A percentile compares a stretch with the other conserved stretches of the same genome.
These are phyloP conservation scores for Alectoris magna DNA, from an alignment of 2,797 vertebrate genomes.

Conservation along the genomic window DNA sequence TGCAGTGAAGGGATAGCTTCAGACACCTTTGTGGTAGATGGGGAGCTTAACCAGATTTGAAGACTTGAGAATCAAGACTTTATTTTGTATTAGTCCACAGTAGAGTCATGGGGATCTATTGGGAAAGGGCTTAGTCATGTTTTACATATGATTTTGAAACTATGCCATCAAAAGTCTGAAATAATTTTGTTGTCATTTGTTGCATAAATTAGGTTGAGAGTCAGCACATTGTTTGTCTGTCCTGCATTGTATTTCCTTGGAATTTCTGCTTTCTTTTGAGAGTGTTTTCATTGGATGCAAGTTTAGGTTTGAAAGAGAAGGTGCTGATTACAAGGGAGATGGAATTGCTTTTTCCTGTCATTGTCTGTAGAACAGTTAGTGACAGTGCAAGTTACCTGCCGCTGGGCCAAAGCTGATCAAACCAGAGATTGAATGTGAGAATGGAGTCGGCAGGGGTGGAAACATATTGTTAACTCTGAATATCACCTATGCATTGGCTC, in stretches of 20 bases:
- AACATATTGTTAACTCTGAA: background rate
- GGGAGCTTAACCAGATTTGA: background rate
- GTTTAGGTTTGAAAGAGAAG: background rate
- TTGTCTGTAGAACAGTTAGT: background rate
- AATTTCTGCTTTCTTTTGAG: background rate
- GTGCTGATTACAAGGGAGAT: background rate
- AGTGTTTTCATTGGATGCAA: background rate
- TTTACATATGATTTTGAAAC: background rate
- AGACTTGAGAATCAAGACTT: background rate
- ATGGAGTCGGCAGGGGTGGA: background rate
- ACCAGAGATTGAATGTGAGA: background rate
- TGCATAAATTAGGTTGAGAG: background rate
- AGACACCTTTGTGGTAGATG: background rate
- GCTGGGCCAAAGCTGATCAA: background rate
- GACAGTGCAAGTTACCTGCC: background rate
- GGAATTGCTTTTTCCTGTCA: background rate
- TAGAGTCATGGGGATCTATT: background rate
- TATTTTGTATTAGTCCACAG: background rate
- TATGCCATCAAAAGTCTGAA: background rate
- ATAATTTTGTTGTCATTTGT: background rate
- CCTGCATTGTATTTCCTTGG: background rate
- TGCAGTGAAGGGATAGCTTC: background rate
- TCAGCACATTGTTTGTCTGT: background rate
- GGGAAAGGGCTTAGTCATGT: background rate
- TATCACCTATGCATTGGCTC: rapidly evolving